A percentile compares a stretch with the other conserved stretches of the same genome.
Conservation (phyloP, 2,888 invertebrate species). For the Portevinia maculata region DNA sequence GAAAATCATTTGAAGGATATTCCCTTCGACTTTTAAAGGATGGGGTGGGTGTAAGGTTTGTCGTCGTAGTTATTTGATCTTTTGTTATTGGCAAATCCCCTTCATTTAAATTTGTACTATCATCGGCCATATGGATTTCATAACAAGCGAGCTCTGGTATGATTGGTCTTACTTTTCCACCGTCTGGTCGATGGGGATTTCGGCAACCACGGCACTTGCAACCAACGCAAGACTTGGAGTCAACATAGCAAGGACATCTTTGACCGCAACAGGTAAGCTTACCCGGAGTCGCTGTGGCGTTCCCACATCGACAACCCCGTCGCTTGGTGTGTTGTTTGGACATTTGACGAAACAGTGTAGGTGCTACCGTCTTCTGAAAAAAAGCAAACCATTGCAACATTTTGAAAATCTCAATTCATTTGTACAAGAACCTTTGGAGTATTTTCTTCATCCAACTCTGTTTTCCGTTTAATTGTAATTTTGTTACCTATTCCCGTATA, state of each 20-base stretch:
- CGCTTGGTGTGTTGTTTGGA: conserved; percentile 83
- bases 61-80: conserved; percentile 41
- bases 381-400: conserved; percentile 2
- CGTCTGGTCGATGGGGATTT: conserved; percentile 93
- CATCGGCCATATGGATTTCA: conserved; percentile 83
- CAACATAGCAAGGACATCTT: conserved; percentile 96
- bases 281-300: conserved; percentile 93
- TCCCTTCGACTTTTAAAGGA: conserved; percentile 53
- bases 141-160: conserved; percentile 87
- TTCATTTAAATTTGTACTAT: conserved; percentile 75
- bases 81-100: conserved; percentile 75
- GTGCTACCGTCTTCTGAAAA: conserved; percentile 67
- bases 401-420: conserved; percentile 3
- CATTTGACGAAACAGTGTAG: conserved; percentile 69
- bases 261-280: conserved; percentile 97
- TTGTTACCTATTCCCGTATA: conserved; percentile 92
- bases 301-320: conserved; percentile 94
- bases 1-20: conserved; percentile 51
- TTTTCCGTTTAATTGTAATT: conserved; percentile 92
- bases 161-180: conserved; percentile 88
- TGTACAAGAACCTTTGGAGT: conserved; percentile 79
- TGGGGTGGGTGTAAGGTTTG: conserved; percentile 26
- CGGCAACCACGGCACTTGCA: conserved; percentile 96
- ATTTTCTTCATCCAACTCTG: conserved; percentile 85
- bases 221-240: conserved; percentile 93